Evolutionary conservation across 1,140 invertebrate genomes (phyloP).

Genomic region (Heliconius hewitsoni): DNA sequence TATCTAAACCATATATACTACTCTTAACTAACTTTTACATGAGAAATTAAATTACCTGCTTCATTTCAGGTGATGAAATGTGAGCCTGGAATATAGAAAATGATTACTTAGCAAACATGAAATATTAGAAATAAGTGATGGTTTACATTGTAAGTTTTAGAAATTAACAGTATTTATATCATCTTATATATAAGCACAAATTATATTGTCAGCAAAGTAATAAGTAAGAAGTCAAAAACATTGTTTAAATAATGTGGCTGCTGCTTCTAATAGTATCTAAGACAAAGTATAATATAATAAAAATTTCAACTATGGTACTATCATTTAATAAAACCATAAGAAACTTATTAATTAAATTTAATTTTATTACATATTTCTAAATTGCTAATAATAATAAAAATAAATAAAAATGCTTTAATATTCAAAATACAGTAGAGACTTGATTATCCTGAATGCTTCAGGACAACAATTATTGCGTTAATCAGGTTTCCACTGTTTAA

Average conservation of each 20-base stretch:
- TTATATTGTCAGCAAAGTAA: neutral
- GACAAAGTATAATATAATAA: neutral
- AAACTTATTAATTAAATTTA: neutral
- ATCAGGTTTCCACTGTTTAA: neutral
- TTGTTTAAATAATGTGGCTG: conserved; percentile 32
- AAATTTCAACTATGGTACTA: neutral
- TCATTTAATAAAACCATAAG: neutral
- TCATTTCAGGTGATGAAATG: conserved; percentile 80
- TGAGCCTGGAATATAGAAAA: conserved; percentile 75
- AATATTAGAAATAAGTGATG: conserved; percentile 1
- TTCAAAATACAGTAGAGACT: too few species aligned
- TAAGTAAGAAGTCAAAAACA: neutral
- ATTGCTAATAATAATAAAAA: neutral
- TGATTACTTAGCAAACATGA: conserved; percentile 16
- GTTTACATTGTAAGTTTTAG: conserved; percentile 1
- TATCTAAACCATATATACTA: too few species aligned
- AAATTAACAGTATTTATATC: neutral
- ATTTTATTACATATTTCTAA: neutral
- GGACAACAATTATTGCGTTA: too few species aligned
- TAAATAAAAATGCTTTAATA: neutral
- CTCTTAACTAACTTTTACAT: neutral
- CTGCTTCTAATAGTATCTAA: conserved; percentile 32
- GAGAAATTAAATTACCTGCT: conserved; percentile 68
- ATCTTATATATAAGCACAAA: neutral
- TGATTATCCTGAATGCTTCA: too few species aligned